These are phyloP conservation scores for Etia nguti DNA, from an alignment of 2,113 vertebrate genomes.

Conservation along the genomic window DNA sequence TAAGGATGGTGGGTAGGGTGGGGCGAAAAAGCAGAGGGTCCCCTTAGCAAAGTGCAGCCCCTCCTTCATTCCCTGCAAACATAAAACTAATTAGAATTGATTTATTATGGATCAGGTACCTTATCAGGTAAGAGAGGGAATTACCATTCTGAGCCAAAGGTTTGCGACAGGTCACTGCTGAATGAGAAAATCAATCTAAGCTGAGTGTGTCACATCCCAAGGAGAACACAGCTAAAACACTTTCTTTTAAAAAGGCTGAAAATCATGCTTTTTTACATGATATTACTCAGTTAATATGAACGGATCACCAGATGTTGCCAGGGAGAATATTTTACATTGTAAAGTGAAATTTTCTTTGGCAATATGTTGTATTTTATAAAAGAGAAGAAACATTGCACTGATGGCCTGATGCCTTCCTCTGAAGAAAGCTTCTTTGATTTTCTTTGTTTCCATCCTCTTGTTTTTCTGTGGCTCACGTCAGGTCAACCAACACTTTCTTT, in stretches of 20 bases:
- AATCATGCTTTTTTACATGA: background rate
- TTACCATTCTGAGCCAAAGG: constrained; percentile 82
- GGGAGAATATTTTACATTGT: background rate
- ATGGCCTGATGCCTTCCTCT: background rate
- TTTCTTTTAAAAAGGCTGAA: background rate
- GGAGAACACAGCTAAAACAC: background rate
- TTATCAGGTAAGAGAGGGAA: constrained; percentile 90
- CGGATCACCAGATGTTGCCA: background rate
- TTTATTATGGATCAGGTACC: constrained; percentile 90
- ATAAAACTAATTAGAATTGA: constrained; percentile 94
- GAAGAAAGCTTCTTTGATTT: background rate
- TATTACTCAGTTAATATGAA: background rate
- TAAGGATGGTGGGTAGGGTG: background rate
- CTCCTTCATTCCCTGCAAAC: constrained; percentile 38
- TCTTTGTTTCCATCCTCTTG: background rate
- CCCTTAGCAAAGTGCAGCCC: constrained; percentile 2
- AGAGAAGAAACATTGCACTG: background rate
- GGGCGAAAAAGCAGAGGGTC: background rate
- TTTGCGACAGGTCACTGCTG: constrained; percentile 81
- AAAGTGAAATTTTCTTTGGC: background rate
- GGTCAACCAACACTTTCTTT: constrained; percentile 72
- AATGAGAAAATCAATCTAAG: constrained; percentile 90
- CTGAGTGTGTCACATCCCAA: constrained; percentile 74
- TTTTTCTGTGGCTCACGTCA: constrained; percentile 1
- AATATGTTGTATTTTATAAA: background rate